Conservation (phyloP, 2,797 vertebrate genomes). For the Manis crassicaudata region DNA sequence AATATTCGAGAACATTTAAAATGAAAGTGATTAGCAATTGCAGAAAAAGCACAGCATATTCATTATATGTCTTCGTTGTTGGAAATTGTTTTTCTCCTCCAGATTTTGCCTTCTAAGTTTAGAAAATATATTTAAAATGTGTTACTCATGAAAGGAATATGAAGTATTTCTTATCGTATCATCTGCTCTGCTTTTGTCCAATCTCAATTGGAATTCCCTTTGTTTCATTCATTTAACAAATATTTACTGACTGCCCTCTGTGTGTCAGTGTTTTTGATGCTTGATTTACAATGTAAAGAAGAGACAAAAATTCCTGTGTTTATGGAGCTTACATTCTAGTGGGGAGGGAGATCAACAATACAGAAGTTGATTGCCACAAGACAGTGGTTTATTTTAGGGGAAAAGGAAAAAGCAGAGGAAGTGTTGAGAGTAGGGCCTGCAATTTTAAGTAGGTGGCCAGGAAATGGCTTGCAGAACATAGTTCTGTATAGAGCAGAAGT, state of each 20-base stretch:
- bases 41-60: background rate
- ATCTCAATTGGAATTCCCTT: background rate
- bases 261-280: background rate
- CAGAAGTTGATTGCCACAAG: background rate
- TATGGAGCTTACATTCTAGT: background rate
- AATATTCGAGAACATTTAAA: constrained; percentile 56
- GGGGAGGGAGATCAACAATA: background rate
- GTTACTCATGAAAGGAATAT: background rate
- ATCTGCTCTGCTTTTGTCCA: background rate
- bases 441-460: background rate
- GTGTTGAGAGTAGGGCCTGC: background rate
- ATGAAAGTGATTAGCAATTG: constrained; percentile 49
- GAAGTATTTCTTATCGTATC: background rate
- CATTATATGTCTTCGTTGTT: background rate
- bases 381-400: background rate
- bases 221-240: background rate
- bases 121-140: background rate
- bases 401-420: background rate
- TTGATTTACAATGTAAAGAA: background rate
- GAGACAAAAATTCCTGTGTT: background rate
- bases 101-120: constrained; percentile 47
- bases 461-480: background rate
- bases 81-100: background rate
- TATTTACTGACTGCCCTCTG: background rate
- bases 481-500: background rate